Evolutionary conservation across 2,113 vertebrate species (phyloP).

Genomic region (Oenanthe melanoleuca): DNA sequence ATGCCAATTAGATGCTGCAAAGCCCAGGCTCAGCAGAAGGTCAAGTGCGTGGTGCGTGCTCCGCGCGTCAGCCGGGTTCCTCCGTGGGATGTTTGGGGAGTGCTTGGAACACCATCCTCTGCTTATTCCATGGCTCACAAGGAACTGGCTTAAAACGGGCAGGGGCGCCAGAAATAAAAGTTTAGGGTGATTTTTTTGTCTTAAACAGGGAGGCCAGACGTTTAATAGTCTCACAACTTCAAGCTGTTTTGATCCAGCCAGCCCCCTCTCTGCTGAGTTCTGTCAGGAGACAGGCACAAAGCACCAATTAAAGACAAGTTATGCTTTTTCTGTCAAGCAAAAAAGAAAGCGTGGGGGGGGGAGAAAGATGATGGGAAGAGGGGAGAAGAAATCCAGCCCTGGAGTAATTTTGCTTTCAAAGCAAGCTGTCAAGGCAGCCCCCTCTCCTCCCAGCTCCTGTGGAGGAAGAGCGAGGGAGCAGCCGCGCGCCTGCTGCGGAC

Average conservation of each 20-base stretch:
- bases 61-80: rapidly evolving
- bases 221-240: not conserved
- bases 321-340: constrained; percentile 57
- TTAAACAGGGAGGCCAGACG: not conserved
- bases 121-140: not conserved
- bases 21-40: not conserved
- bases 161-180: not conserved
- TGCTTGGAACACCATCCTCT: not conserved
- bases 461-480: not conserved
- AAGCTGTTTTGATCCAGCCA: constrained; percentile 23
- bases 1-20: not conserved
- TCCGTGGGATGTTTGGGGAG: not conserved
- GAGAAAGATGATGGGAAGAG: not conserved
- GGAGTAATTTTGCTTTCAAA: constrained; percentile 49
- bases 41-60: rapidly evolving
- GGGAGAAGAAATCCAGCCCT: not conserved
- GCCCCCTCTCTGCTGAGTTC: not conserved
- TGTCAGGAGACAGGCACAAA: constrained; percentile 64
- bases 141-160: not conserved
- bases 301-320: constrained; percentile 61
- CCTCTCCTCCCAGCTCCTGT: not conserved
- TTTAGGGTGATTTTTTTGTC: not conserved
- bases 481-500: not conserved
- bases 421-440: constrained; percentile 46
- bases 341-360: not conserved